Evolutionary conservation across 2,888 invertebrate species (phyloP), one percentile per base, ranked within the genome.

Genomic region (Saturnia japonica): DNA sequence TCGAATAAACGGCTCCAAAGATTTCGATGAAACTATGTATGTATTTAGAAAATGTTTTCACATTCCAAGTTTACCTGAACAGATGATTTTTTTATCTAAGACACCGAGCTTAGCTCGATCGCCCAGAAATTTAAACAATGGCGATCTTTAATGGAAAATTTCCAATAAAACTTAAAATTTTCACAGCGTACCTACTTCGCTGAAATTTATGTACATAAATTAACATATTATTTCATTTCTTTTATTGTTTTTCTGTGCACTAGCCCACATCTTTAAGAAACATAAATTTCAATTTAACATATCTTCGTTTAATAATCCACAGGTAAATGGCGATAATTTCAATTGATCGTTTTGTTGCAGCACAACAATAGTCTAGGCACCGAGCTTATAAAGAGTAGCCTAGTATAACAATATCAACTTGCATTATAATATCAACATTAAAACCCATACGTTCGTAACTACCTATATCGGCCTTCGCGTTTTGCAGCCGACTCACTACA

Each of bases 401-500:
- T n/a, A n/a, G n/a, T 34, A 19, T 40, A 40, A 64, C 40, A 43
- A 60, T 57, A 70, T 67, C 54, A 51, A 70, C 42, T 40, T 54
- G 64, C 40, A 19, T 47, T 64, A 60, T 69, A 64, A 62, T 69
- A 67, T 66, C 67, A 68, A 71, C 62, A 47, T 64, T 60, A 51
- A 71, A 71, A 71, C 51, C 47, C 47, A 51, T 68, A 57, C 22
- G 68, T 64, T 68, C 28, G 68, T n/a, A 68, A 68, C 19, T n/a
- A n/a, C n/a, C n/a, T 70, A 70, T 25, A 62, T 16, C 70, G 62
- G 64, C 71, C 71, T 71, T 71, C 73, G 72, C 68, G 71, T 51
- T 71, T 60, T 71, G 60, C 68, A 66, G 67, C 60, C 64, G 71
- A 71, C 68, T 68, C 62, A 62, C 71, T 68, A 71, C 74, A 75